Percentiles rank a stretch among this genome's conserved stretches.
These are phyloP conservation scores for Pangasianodon gigas DNA, from an alignment of 2,113 vertebrate genomes.

Conservation along the genomic window DNA sequence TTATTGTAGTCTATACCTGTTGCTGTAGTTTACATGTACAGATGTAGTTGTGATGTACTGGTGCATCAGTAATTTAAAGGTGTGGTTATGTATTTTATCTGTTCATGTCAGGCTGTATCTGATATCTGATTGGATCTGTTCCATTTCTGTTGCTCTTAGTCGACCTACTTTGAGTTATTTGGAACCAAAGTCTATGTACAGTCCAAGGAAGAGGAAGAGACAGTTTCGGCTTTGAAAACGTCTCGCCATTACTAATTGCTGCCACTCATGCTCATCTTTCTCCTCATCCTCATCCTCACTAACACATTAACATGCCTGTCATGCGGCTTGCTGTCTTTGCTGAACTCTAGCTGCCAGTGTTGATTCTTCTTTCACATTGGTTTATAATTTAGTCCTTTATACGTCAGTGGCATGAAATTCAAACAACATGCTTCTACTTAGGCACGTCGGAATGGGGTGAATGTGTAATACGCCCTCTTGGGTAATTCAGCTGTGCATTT, in stretches of 20 bases:
- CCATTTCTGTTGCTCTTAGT: not conserved
- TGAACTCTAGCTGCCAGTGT: not conserved
- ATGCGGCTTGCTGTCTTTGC: constrained; percentile 10
- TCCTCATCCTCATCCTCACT: constrained; percentile 57
- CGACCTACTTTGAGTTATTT: not conserved
- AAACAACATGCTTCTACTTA: constrained; percentile 11
- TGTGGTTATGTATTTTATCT: not conserved
- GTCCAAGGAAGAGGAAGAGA: not conserved
- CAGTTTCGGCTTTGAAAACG: constrained; percentile 29
- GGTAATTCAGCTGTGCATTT: not conserved
- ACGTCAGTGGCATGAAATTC: constrained; percentile 12
- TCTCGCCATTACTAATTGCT: constrained; percentile 47
- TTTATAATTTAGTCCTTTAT: constrained; percentile 15
- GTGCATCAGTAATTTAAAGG: not conserved
- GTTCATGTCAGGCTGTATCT: not conserved
- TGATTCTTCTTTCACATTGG: not conserved
- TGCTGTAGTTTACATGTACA: constrained; percentile 4
- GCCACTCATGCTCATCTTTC: constrained; percentile 38
- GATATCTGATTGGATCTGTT: not conserved
- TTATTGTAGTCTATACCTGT: not conserved
- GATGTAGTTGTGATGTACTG: not conserved
- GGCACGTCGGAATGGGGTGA: not conserved
- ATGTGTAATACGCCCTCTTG: not conserved
- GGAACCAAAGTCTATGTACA: not conserved
- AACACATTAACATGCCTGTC: constrained; percentile 66